Conservation (phyloP, 2,113 vertebrate genomes). For the Leptobrachium leishanense region DNA sequence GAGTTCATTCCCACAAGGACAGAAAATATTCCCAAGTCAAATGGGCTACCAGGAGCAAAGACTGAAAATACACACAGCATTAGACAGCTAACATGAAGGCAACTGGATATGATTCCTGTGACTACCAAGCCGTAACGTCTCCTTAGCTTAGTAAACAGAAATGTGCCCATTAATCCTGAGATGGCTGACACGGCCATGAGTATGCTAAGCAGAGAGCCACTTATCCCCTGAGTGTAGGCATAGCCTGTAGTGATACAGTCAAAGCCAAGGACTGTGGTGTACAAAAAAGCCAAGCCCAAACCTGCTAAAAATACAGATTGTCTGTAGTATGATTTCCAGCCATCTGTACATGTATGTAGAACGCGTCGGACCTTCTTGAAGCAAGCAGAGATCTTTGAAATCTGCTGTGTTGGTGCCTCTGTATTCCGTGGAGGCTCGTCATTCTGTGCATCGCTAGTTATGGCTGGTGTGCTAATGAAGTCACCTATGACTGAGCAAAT, state of each 20-base stretch:
- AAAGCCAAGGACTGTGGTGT: conserved; percentile 75
- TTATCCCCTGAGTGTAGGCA: conserved; percentile 73
- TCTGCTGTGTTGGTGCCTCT: conserved; percentile 13
- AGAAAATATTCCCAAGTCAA: conserved; percentile 68
- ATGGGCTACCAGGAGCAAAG: conserved; percentile 76
- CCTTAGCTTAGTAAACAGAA: conserved; percentile 73
- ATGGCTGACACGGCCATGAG: conserved; percentile 73
- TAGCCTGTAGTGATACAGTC: conserved; percentile 78
- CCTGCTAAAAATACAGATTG: conserved; percentile 74
- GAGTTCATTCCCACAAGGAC: conserved; percentile 57
- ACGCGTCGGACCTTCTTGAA: conserved; percentile 59
- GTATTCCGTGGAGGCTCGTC: neutral
- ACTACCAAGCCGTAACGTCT: conserved; percentile 69
- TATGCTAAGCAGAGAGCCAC: conserved; percentile 77
- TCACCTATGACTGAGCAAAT: conserved; percentile 35
- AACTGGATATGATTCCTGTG: conserved; percentile 73
- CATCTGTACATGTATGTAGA: conserved; percentile 64
- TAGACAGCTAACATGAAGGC: conserved; percentile 71
- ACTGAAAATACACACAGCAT: conserved; percentile 74
- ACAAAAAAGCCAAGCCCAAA: conserved; percentile 76
- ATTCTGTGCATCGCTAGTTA: conserved; percentile 26
- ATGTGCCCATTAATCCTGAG: conserved; percentile 70
- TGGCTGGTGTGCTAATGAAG: conserved; percentile 31
- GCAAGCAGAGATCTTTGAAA: conserved; percentile 56
- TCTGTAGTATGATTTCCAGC: conserved; percentile 71